Percentiles rank a stretch among this genome's conserved stretches.
Conservation (phyloP, 2,888 invertebrate genomes). For the Nephrotoma flavescens region DNA sequence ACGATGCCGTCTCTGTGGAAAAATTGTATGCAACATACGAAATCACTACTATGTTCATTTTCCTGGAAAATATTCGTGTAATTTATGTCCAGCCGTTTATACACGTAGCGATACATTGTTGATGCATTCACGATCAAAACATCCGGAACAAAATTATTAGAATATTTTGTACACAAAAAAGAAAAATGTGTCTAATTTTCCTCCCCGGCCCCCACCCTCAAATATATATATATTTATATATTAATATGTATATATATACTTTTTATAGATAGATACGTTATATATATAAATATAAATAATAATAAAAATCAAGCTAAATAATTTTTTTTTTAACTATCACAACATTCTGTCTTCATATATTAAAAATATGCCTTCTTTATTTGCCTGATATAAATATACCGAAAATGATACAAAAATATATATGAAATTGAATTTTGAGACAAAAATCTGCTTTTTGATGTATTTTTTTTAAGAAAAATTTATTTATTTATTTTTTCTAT, state of each 20-base stretch:
- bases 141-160: conserved; percentile 22
- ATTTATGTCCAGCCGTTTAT: conserved; percentile 41
- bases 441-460: not conserved
- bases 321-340: not conserved
- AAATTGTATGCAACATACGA: conserved; percentile 44
- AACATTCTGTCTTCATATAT: not conserved
- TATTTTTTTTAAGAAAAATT: not conserved
- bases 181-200: not conserved
- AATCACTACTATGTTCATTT: conserved; percentile 47
- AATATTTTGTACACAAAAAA: not conserved
- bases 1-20: conserved; percentile 42
- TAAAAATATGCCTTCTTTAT: not conserved
- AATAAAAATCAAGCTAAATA: conserved; percentile 13
- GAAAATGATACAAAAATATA: not conserved
- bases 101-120: conserved; percentile 42
- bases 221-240: no score
- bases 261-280: no score
- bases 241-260: no score
- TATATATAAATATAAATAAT: conserved; percentile 7
- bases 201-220: conserved; percentile 7
- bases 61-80: conserved; percentile 42
- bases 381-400: not conserved
- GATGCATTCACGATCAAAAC: conserved; percentile 42
- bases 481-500: not conserved
- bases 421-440: not conserved